A percentile compares a stretch with the other conserved stretches of the same genome.
Conservation (phyloP, 2,888 invertebrate species). For the Cataglyphis altisquamis region DNA sequence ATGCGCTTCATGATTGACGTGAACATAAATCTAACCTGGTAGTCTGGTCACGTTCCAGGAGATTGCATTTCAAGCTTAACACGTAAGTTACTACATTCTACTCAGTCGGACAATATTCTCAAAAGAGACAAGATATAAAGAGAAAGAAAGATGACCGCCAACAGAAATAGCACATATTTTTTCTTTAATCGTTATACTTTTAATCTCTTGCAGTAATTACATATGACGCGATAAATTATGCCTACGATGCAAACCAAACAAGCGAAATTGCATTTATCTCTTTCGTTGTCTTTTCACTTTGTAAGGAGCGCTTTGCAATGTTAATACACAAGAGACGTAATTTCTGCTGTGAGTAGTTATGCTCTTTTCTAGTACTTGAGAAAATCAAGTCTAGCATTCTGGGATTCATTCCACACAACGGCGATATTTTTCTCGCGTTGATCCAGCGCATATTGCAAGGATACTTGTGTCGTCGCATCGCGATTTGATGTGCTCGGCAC, state of each 20-base stretch:
- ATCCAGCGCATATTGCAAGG: neutral
- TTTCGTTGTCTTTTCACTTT: slow-evolving; percentile 7
- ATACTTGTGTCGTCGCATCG: neutral
- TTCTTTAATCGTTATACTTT: slow-evolving; percentile 1
- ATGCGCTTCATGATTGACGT: slow-evolving; percentile 53
- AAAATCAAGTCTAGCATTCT: neutral
- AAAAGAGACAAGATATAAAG: neutral
- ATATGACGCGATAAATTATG: neutral
- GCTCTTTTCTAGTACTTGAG: slow-evolving; percentile 8
- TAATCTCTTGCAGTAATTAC: slow-evolving; percentile 12
- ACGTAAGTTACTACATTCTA: slow-evolving; percentile 42
- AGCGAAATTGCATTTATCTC: slow-evolving; percentile 5
- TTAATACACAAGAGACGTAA: neutral
- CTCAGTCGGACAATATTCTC: slow-evolving; percentile 20
- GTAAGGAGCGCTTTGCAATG: neutral
- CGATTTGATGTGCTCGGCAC: neutral
- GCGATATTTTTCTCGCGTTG: neutral
- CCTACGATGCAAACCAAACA: neutral
- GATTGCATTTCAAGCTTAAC: slow-evolving; percentile 51
- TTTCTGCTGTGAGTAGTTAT: neutral
- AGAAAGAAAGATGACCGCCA: neutral
- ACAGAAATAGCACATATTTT: neutral
- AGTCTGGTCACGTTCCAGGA: slow-evolving; percentile 54
- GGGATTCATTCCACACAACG: slow-evolving; percentile 10
- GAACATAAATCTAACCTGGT: slow-evolving; percentile 56